These are phyloP conservation scores for Cotesia vestalis DNA, from an alignment of 1,140 invertebrate species.

Conservation along the genomic window DNA sequence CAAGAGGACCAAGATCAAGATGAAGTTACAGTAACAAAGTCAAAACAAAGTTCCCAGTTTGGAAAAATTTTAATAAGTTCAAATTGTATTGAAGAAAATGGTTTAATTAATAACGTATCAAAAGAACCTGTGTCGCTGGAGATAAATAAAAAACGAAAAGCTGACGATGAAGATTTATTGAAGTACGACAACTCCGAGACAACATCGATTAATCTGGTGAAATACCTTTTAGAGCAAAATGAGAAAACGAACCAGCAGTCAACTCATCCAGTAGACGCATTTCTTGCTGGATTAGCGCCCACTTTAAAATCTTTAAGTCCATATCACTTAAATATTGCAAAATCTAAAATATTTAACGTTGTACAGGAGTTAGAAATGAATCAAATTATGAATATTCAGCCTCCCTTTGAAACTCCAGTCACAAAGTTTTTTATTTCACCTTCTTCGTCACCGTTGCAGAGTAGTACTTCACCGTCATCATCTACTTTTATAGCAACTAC, in stretches of 20 bases:
- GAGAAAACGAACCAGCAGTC: not conserved
- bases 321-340: not conserved
- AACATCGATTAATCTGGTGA: not conserved
- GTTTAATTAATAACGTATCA: no score
- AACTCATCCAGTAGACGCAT: slow-evolving; percentile 9
- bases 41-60: no score
- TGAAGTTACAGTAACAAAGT: no score
- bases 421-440: no score
- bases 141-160: not conserved
- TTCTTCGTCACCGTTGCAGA: no score
- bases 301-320: slow-evolving; percentile 8
- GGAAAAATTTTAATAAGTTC: no score
- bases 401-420: no score
- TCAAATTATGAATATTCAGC: not conserved
- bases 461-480: no score
- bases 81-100: no score
- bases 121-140: not conserved
- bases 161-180: not conserved
- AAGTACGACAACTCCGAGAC: not conserved
- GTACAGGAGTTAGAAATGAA: slow-evolving; percentile 6
- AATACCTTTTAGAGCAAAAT: not conserved
- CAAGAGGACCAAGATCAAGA: no score
- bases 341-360: slow-evolving; percentile 3
- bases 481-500: no score
- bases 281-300: not conserved